These are phyloP conservation scores for Aplysina aerophoba DNA, from an alignment of 37 sponge, comb jelly and placozoan genomes.

Conservation along the genomic window DNA sequence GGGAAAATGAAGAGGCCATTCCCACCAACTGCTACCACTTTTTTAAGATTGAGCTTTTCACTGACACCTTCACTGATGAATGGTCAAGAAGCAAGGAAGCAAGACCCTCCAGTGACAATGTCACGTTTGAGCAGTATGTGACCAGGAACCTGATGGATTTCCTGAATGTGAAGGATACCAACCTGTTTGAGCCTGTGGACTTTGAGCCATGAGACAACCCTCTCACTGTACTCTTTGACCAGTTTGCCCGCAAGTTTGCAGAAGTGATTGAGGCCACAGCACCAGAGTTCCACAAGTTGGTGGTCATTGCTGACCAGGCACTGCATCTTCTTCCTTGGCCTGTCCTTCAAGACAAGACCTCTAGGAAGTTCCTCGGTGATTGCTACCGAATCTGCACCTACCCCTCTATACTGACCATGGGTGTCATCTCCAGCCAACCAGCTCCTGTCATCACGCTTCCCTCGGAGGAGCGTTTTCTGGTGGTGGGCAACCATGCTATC, in stretches of 20 bases:
- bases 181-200: background rate
- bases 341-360: slow-evolving; percentile 35
- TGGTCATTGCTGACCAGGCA: slow-evolving; percentile 69
- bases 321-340: slow-evolving; percentile 66
- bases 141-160: background rate
- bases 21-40: slow-evolving; percentile 10
- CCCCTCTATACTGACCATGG: slow-evolving; percentile 73
- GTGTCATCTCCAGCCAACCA: slow-evolving; percentile 56
- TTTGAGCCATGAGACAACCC: slow-evolving; percentile 20
- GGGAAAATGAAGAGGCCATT: background rate
- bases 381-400: slow-evolving; percentile 45
- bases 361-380: slow-evolving; percentile 64
- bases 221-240: slow-evolving; percentile 40
- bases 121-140: background rate
- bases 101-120: no score
- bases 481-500: slow-evolving; percentile 77
- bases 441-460: slow-evolving; percentile 41
- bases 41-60: background rate
- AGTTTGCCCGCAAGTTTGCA: slow-evolving; percentile 43
- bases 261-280: slow-evolving; percentile 19
- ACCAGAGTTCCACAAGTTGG: slow-evolving; percentile 13
- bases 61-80: background rate
- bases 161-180: background rate
- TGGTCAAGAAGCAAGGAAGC: background rate
- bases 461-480: slow-evolving; percentile 45